phyloP scores from a whole-genome alignment of 2,888 invertebrate genomes.

The Pandemis corylana region DNA sequence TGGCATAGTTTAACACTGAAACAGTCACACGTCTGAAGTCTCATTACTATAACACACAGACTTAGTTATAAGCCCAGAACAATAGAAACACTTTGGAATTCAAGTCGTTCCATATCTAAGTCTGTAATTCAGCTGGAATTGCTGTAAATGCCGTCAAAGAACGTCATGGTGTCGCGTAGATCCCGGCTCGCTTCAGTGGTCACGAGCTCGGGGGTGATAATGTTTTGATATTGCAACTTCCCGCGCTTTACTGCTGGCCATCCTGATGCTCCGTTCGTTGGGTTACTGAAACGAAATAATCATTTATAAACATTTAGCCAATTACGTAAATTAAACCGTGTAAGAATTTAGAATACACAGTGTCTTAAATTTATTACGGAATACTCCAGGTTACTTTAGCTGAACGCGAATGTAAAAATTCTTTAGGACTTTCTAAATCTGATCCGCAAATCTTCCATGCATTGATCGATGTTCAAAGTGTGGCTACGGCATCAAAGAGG shows the following conservation, averaged over 20 bases:
- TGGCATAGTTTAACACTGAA: constrained; percentile 11
- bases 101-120: not conserved
- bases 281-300: constrained; percentile 58
- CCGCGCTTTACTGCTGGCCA: constrained; percentile 58
- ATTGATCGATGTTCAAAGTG: no score
- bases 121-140: constrained; percentile 14
- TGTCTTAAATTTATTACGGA: no score
- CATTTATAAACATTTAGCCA: not conserved
- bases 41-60: not conserved
- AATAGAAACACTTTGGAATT: constrained; percentile 6
- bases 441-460: no score
- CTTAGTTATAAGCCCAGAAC: not conserved
- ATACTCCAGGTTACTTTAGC: no score
- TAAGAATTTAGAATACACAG: no score
- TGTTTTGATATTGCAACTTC: constrained; percentile 55
- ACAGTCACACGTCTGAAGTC: constrained; percentile 7
- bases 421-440: no score
- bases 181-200: constrained; percentile 48
- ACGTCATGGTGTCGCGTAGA: constrained; percentile 55
- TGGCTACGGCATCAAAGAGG: no score
- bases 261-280: constrained; percentile 51
- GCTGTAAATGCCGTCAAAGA: constrained; percentile 56
- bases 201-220: constrained; percentile 52
- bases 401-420: no score
- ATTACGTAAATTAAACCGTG: no score